These are phyloP conservation scores for Microcebus jonahi DNA, from an alignment of 2,113 vertebrate genomes.

Conservation along the genomic window DNA sequence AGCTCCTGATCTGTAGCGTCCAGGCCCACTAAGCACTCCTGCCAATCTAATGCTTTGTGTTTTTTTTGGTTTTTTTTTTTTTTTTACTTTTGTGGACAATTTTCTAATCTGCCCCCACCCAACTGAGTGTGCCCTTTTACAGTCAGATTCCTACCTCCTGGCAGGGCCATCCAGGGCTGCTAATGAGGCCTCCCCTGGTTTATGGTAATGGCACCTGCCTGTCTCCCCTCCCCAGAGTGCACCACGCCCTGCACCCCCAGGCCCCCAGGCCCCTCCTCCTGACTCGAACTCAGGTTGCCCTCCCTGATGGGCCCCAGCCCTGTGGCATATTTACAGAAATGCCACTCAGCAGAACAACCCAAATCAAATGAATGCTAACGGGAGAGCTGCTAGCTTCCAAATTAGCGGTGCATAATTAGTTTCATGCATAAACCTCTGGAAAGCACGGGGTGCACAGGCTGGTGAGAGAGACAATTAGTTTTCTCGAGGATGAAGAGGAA, in stretches of 20 bases:
- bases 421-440: conserved; percentile 84
- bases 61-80: neutral
- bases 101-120: neutral
- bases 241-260: neutral
- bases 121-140: neutral
- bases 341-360: conserved; percentile 72
- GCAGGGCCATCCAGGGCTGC: neutral
- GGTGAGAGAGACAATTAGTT: conserved; percentile 85
- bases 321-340: conserved; percentile 79
- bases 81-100: neutral
- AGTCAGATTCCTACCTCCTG: conserved; percentile 21
- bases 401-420: conserved; percentile 87
- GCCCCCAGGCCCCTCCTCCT: neutral
- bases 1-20: neutral
- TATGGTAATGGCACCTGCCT: neutral
- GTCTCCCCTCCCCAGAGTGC: neutral
- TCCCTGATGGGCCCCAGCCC: conserved; percentile 32
- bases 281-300: conserved; percentile 36
- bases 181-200: neutral
- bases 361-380: conserved; percentile 81
- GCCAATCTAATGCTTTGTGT: neutral
- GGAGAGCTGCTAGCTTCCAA: conserved; percentile 84
- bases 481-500: conserved; percentile 74
- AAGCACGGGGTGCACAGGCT: conserved; percentile 76
- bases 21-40: neutral